These are phyloP conservation scores for Crossoptilon crossoptilon DNA, from an alignment of 2,797 vertebrate genomes.

Conservation along the genomic window DNA sequence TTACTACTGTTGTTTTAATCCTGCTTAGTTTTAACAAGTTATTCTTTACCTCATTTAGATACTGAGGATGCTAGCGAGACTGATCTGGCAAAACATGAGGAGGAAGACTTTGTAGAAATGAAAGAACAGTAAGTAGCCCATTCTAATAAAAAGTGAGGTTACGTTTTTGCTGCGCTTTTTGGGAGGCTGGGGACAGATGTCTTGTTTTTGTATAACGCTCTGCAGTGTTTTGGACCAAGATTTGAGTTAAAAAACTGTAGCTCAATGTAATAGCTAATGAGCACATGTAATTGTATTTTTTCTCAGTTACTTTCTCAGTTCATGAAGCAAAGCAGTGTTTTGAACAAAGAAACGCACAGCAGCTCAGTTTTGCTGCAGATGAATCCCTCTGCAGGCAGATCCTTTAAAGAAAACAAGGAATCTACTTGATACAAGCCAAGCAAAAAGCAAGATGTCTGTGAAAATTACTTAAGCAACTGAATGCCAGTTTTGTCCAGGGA, in stretches of 20 bases:
- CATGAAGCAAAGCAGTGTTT: not conserved
- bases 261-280: not conserved
- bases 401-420: not conserved
- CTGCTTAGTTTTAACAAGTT: not conserved
- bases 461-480: not conserved
- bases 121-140: conserved; percentile 93
- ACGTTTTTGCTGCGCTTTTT: not conserved
- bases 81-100: conserved; percentile 96
- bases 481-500: not conserved
- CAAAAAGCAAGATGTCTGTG: not conserved
- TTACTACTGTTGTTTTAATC: not conserved
- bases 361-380: not conserved
- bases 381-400: not conserved
- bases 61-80: conserved; percentile 99
- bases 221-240: not conserved
- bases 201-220: not conserved
- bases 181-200: not conserved
- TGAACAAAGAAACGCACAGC: not conserved
- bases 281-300: not conserved
- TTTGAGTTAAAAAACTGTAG: not conserved
- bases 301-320: not conserved
- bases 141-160: not conserved
- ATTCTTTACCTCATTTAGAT: conserved; percentile 79
- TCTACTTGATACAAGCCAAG: not conserved
- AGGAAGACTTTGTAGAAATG: conserved; percentile 97